Percentiles rank a stretch among this genome's conserved stretches.
phyloP scores from a whole-genome alignment of 2,888 invertebrate genomes.

The Iselma pallidipennis region DNA sequence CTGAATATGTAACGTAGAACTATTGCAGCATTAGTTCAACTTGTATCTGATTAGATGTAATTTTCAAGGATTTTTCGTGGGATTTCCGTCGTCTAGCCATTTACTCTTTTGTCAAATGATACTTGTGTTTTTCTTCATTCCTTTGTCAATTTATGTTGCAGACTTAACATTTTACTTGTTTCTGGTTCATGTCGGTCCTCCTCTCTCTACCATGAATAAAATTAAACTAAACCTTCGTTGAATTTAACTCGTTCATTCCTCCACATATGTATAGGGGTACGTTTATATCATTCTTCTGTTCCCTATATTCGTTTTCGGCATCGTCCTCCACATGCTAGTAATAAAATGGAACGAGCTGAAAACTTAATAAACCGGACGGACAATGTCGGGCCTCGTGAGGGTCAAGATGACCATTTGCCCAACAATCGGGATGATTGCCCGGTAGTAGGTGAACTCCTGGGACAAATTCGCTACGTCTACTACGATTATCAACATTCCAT shows the following conservation, averaged over 20 bases:
- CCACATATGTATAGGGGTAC: background rate
- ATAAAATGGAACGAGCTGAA: conserved; percentile 31
- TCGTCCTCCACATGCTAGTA: conserved; percentile 6
- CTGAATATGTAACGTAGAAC: background rate
- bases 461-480: conserved; percentile 32
- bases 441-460: conserved; percentile 36
- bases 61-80: background rate
- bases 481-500: conserved; percentile 53
- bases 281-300: background rate
- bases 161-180: too few species aligned
- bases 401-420: conserved; percentile 45
- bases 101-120: background rate
- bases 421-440: conserved; percentile 42
- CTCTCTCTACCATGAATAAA: background rate
- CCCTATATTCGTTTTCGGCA: background rate
- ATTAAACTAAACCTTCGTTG: background rate
- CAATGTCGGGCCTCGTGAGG: conserved; percentile 31
- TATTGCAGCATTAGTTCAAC: background rate
- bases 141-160: background rate
- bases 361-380: conserved; percentile 40
- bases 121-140: background rate
- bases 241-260: background rate
- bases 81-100: background rate
- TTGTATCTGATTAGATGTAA: background rate
- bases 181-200: background rate